These are phyloP conservation scores for Ptychoptera albimana DNA, from an alignment of 2,888 invertebrate species.

Conservation along the genomic window DNA sequence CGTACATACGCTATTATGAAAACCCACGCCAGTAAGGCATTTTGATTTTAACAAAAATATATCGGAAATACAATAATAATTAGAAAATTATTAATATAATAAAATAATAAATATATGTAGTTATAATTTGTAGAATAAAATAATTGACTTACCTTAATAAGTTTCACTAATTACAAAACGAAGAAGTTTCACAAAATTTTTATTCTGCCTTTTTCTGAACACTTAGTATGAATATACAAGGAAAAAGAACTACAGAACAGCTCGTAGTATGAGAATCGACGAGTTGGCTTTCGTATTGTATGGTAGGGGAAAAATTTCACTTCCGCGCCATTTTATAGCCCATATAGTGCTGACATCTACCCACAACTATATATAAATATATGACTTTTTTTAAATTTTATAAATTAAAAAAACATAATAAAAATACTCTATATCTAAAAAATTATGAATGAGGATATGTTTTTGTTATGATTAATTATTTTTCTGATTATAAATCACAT, in stretches of 20 bases:
- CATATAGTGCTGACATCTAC: background rate
- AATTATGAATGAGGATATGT: too few relatives aligned
- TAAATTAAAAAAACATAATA: too few relatives aligned
- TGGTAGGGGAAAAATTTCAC: slow-evolving; percentile 2
- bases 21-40: slow-evolving; percentile 21
- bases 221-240: slow-evolving; percentile 5
- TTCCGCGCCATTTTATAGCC: slow-evolving; percentile 4
- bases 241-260: slow-evolving; percentile 4
- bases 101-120: slow-evolving; percentile 13
- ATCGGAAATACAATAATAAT: slow-evolving; percentile 22
- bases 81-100: slow-evolving; percentile 14
- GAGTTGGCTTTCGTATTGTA: background rate
- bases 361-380: background rate
- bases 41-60: slow-evolving; percentile 20
- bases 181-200: slow-evolving; percentile 15
- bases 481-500: too few relatives aligned
- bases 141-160: slow-evolving; percentile 23
- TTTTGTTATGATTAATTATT: too few relatives aligned
- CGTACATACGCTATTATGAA: slow-evolving; percentile 6
- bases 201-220: background rate
- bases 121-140: slow-evolving; percentile 20
- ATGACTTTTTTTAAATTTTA: too few relatives aligned
- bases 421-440: too few relatives aligned
- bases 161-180: slow-evolving; percentile 17
- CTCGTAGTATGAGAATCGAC: background rate